Evolutionary conservation across 2,113 vertebrate genomes (phyloP).

Genomic region (Zingel zingel): DNA sequence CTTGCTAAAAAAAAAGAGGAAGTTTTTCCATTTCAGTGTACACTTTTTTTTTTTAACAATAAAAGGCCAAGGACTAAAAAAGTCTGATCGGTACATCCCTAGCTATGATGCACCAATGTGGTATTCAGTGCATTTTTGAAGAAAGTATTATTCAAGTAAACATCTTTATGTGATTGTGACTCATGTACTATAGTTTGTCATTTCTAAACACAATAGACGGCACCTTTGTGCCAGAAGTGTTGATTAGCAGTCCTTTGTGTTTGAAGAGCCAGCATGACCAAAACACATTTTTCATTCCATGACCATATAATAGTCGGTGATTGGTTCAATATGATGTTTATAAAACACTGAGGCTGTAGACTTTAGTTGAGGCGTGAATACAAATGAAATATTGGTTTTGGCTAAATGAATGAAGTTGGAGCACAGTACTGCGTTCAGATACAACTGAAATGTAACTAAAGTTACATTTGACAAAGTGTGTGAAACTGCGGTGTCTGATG

Average conservation of each 20-base stretch:
- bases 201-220: not conserved
- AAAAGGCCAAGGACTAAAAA: too few relatives aligned
- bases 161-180: not conserved
- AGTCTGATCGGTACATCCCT: too few relatives aligned
- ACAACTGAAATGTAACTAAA: not conserved
- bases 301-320: not conserved
- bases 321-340: not conserved
- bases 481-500: not conserved
- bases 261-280: not conserved
- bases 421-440: not conserved
- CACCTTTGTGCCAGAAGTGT: not conserved
- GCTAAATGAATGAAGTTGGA: not conserved
- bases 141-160: not conserved
- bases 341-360: not conserved
- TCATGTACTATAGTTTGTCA: not conserved
- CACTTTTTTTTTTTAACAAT: not conserved
- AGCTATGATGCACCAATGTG: not conserved
- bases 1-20: not conserved
- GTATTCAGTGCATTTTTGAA: not conserved
- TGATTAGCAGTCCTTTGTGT: not conserved
- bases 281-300: not conserved
- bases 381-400: not conserved
- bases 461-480: not conserved
- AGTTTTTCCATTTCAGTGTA: not conserved
- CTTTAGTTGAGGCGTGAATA: not conserved